These are phyloP conservation scores for Drosophila koepferae DNA, from an alignment of 2,888 invertebrate genomes.

Conservation along the genomic window DNA sequence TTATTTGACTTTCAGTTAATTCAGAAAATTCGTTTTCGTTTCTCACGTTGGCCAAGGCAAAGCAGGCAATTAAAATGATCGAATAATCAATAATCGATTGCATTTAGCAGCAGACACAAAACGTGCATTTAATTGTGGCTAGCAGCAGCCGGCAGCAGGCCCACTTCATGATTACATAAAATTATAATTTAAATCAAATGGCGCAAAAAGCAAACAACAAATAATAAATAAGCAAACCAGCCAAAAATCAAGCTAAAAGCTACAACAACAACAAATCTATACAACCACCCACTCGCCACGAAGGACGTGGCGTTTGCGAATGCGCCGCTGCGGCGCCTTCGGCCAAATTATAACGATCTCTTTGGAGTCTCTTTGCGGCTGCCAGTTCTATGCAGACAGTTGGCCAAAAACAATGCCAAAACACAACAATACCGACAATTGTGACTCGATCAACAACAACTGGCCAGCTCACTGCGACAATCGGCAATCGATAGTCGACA, in stretches of 20 bases:
- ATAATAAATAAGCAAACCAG: conserved; percentile 62
- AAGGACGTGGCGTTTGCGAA: conserved; percentile 75
- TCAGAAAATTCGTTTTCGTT: conserved; percentile 34
- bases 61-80: conserved; percentile 73
- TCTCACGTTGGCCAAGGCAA: conserved; percentile 77
- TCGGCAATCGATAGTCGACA: conserved; percentile 51
- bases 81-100: conserved; percentile 75
- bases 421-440: conserved; percentile 12
- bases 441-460: conserved; percentile 43
- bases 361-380: conserved; percentile 51
- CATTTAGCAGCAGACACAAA: conserved; percentile 68
- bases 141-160: conserved; percentile 44
- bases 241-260: conserved; percentile 49
- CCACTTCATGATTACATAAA: conserved; percentile 75
- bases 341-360: conserved; percentile 76
- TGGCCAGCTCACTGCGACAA: conserved; percentile 48
- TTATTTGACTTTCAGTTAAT: conserved; percentile 30
- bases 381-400: conserved; percentile 55
- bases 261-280: conserved; percentile 7
- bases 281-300: conserved; percentile 71
- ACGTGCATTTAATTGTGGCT: conserved; percentile 79
- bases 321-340: conserved; percentile 77
- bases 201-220: conserved; percentile 59
- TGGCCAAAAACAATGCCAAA: conserved; percentile 63
- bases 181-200: conserved; percentile 81